Evolutionary conservation across 2,113 vertebrate species (phyloP), one percentile per base, ranked within the genome.

Genomic region (Mionectes macconnelli): DNA sequence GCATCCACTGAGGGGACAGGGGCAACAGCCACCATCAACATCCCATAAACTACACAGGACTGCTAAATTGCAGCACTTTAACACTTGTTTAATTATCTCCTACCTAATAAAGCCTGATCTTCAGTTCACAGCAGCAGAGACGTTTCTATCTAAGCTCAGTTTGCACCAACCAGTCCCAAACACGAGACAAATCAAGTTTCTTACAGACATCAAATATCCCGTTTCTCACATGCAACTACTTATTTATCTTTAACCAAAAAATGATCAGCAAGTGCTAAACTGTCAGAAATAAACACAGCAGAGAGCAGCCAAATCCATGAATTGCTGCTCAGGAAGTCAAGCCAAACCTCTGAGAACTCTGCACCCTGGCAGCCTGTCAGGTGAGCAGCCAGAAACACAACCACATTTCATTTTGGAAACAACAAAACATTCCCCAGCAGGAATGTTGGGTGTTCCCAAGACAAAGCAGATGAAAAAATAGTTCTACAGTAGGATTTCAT

Each of bases 1-100:
- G 77, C 94, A 5, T 77, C 94, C 44, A 99, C 99, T 99, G 97
- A 22, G 84, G 8, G 55, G 11, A 75, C 85, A 83, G 68, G 73
- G 55, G 87, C 14, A n/a, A 16, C 19, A 49, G 39, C 15, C 6
- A 47, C 50, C 8, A 56, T 22, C 24, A 27, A 21, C 59, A 52
- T 24, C 27, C 60, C 8, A 20, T 0, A 2, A 42, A 31, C 30
- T 31, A 31, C 30, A 19, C 50, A 28, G 50, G 14, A 52, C 25
- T 72, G 45, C 69, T 47, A 1, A 1, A 2, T 19, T 33, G 25
- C 37, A 62, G 50, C 30, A 17, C 25, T 55, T 68, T 0, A 15
- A 1, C 44, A 5, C 37, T 40, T 44, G 33, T 25, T 63, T 3
- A 1, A 35, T 72, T 14, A 16, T 14, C 30, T 55, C 37, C 17